Percentiles rank a stretch among this genome's conserved stretches.
phyloP scores from a whole-genome alignment of 23 tunicate genomes.

The Halocynthia roretzi region DNA sequence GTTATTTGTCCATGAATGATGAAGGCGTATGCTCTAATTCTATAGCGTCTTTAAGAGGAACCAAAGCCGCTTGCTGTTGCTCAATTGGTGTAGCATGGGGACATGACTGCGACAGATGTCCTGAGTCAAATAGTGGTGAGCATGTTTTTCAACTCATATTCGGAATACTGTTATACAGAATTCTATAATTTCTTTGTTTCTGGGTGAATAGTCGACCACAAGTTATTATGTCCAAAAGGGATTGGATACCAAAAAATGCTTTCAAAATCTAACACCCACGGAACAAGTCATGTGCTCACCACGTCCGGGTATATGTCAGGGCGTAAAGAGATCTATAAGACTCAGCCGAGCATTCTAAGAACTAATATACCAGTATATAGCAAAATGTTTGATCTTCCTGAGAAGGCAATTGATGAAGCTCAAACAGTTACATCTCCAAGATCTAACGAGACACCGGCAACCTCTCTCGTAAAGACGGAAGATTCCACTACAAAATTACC shows the following conservation, averaged over 20 bases:
- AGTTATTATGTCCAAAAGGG: constrained; percentile 1
- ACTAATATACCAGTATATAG: no score
- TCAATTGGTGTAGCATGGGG: constrained; percentile 27
- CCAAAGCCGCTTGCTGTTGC: constrained; percentile 25
- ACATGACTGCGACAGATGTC: constrained; percentile 8
- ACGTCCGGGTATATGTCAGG: no score
- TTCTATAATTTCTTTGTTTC: not conserved
- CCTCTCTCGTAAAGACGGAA: no score
- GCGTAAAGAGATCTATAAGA: no score
- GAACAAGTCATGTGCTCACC: no score
- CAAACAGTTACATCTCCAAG: no score
- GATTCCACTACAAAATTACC: no score
- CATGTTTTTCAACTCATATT: not conserved
- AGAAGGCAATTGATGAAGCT: no score
- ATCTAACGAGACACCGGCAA: no score
- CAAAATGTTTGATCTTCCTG: no score
- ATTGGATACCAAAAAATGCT: not conserved
- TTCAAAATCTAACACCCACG: not conserved
- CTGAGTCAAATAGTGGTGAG: not conserved
- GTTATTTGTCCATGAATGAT: constrained; percentile 5
- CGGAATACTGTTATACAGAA: not conserved
- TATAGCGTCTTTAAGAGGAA: constrained; percentile 7
- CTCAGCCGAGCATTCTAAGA: no score
- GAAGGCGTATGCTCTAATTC: constrained; percentile 4
- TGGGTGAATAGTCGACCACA: constrained; percentile 4